A percentile compares a stretch with the other conserved stretches of the same genome.
These are phyloP conservation scores for Dicerorhinus sumatrensis DNA, from an alignment of 2,113 vertebrate species.

Conservation along the genomic window DNA sequence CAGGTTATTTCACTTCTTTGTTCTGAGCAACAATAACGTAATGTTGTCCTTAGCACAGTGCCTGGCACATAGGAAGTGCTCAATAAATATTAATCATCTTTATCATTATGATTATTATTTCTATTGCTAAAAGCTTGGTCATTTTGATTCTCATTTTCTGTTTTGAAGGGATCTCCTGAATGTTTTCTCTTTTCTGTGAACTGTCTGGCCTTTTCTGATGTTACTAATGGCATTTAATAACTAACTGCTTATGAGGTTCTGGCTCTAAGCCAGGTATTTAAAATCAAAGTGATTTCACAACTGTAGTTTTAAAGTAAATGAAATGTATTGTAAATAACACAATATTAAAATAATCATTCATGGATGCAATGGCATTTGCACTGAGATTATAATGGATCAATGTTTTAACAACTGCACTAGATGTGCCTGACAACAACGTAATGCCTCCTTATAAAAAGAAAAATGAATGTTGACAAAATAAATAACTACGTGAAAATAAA, in stretches of 20 bases:
- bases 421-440: not conserved
- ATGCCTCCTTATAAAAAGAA: slow-evolving; percentile 46
- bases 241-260: slow-evolving; percentile 43
- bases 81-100: not conserved
- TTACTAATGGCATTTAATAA: slow-evolving; percentile 44
- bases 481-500: slow-evolving; percentile 53
- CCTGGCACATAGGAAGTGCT: not conserved
- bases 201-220: not conserved
- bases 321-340: slow-evolving; percentile 64
- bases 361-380: not conserved
- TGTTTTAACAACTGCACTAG: not conserved
- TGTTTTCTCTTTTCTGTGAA: slow-evolving; percentile 13
- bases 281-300: slow-evolving; percentile 71
- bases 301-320: slow-evolving; percentile 70
- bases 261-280: slow-evolving; percentile 63
- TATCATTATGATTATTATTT: not conserved
- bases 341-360: slow-evolving; percentile 69
- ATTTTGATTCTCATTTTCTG: slow-evolving; percentile 9
- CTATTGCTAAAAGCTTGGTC: not conserved
- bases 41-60: not conserved
- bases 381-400: slow-evolving; percentile 45
- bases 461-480: slow-evolving; percentile 62
- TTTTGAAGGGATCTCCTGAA: not conserved
- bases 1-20: not conserved
- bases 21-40: not conserved